A percentile compares a stretch with the other conserved stretches of the same genome.
phyloP scores from a whole-genome alignment of 1,140 invertebrate genomes.

The Drosophila ironensis region DNA sequence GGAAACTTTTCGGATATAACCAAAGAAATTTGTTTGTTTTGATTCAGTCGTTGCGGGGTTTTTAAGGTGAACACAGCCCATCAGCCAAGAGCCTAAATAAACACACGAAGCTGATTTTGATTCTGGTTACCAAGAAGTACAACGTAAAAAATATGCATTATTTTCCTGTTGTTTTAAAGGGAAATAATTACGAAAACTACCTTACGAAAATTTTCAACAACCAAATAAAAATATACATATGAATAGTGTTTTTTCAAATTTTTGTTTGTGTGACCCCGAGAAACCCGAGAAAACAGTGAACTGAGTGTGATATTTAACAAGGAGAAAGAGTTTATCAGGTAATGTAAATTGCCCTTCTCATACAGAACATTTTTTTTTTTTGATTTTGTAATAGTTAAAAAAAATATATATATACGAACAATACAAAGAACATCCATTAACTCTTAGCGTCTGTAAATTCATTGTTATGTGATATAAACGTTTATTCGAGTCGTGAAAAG shows the following conservation, averaged over 20 bases:
- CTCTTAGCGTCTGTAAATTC: too few species aligned
- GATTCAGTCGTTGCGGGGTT: slow-evolving; percentile 82
- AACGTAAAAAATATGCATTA: too few species aligned
- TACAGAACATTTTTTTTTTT: too few species aligned
- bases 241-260: slow-evolving; percentile 35
- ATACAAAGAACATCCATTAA: too few species aligned
- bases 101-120: neutral
- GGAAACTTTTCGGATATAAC: slow-evolving; percentile 69
- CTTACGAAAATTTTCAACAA: slow-evolving; percentile 12
- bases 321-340: slow-evolving; percentile 27
- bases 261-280: slow-evolving; percentile 31
- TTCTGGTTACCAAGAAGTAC: too few species aligned
- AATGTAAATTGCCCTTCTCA: neutral
- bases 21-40: slow-evolving; percentile 80
- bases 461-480: too few species aligned
- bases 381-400: too few species aligned
- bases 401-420: too few species aligned
- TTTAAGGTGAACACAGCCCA: slow-evolving; percentile 59
- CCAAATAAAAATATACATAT: slow-evolving; percentile 11
- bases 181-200: neutral
- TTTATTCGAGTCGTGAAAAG: too few species aligned
- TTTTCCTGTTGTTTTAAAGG: slow-evolving; percentile 1
- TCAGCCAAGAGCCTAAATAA: slow-evolving; percentile 8
- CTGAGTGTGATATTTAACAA: neutral
- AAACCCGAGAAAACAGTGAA: neutral